These are phyloP conservation scores for Zophobas morio DNA, from an alignment of 1,140 invertebrate genomes.

Conservation along the genomic window DNA sequence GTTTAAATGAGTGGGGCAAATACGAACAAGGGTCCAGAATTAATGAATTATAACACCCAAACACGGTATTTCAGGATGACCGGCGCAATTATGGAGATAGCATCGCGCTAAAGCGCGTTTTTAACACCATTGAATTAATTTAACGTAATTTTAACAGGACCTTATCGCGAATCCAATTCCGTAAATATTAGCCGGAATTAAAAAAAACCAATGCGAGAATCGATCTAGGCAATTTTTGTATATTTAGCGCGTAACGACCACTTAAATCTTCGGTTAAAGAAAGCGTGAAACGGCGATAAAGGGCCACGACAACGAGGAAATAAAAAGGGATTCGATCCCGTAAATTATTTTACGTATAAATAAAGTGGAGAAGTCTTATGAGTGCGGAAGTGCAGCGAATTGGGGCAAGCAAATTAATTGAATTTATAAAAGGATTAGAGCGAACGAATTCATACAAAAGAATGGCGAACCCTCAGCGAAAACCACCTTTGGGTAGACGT, in stretches of 20 bases:
- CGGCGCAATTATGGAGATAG: slow-evolving; percentile 22
- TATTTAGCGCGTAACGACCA: neutral
- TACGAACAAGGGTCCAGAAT: slow-evolving; percentile 37
- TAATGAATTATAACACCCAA: slow-evolving; percentile 38
- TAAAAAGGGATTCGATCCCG: neutral
- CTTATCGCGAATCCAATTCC: slow-evolving; percentile 11
- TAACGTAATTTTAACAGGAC: slow-evolving; percentile 26
- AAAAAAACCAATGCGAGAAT: neutral
- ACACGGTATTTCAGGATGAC: slow-evolving; percentile 41
- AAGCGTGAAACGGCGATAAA: slow-evolving; percentile 1
- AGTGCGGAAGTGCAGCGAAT: slow-evolving; percentile 6
- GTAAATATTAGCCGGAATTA: slow-evolving; percentile 30
- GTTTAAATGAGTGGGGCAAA: slow-evolving; percentile 39
- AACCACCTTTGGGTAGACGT: neutral
- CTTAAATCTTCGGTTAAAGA: slow-evolving; percentile 28
- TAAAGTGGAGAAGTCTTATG: slow-evolving; percentile 4
- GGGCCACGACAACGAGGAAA: neutral
- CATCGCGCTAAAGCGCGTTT: slow-evolving; percentile 36
- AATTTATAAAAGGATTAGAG: neutral
- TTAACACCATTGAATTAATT: slow-evolving; percentile 40
- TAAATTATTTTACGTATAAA: slow-evolving; percentile 6
- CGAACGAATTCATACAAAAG: neutral
- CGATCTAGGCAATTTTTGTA: too few species aligned
- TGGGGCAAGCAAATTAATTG: slow-evolving; percentile 24
- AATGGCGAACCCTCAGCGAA: slow-evolving; percentile 2